Evolutionary conservation across 2,888 invertebrate species (phyloP).

Genomic region (Trichogramma dendrolimi): DNA sequence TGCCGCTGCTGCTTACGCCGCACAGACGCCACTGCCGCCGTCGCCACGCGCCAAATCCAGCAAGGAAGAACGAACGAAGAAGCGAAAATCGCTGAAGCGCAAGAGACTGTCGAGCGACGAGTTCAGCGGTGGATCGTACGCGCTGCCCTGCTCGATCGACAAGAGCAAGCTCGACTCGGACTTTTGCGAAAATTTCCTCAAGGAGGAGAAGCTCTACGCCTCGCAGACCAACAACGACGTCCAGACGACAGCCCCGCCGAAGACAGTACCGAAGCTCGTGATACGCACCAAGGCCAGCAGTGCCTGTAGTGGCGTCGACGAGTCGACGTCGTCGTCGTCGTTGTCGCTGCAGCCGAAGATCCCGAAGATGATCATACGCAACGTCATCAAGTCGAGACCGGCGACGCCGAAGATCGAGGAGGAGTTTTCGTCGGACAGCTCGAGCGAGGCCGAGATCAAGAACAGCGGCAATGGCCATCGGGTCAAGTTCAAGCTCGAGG

Average conservation of each 20-base stretch:
- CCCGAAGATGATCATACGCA: conserved; percentile 50
- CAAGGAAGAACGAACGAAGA: too few species aligned
- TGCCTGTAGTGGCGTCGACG: conserved; percentile 16
- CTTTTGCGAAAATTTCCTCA: conserved; percentile 20
- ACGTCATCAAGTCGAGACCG: conserved; percentile 43
- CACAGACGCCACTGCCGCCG: too few species aligned
- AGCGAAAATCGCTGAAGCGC: too few species aligned
- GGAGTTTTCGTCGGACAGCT: conserved; percentile 30
- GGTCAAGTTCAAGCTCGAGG: conserved; percentile 40
- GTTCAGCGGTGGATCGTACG: too few species aligned
- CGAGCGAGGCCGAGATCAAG: conserved; percentile 26
- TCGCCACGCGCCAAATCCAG: too few species aligned
- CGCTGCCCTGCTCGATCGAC: conserved; percentile 22
- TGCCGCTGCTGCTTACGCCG: too few species aligned
- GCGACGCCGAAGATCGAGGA: conserved; percentile 44
- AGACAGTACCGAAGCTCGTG: conserved; percentile 40
- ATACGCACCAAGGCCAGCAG: conserved; percentile 40
- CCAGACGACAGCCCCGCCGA: conserved; percentile 21
- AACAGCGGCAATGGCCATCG: not conserved
- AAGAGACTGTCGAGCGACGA: too few species aligned
- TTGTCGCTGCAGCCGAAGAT: conserved; percentile 41
- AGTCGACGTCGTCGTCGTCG: conserved; percentile 10
- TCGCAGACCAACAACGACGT: not conserved
- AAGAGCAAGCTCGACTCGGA: conserved; percentile 21
- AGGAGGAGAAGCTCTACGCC: conserved; percentile 19